phyloP scores from a whole-genome alignment of 2,888 invertebrate genomes.

The Ischnura elegans region DNA sequence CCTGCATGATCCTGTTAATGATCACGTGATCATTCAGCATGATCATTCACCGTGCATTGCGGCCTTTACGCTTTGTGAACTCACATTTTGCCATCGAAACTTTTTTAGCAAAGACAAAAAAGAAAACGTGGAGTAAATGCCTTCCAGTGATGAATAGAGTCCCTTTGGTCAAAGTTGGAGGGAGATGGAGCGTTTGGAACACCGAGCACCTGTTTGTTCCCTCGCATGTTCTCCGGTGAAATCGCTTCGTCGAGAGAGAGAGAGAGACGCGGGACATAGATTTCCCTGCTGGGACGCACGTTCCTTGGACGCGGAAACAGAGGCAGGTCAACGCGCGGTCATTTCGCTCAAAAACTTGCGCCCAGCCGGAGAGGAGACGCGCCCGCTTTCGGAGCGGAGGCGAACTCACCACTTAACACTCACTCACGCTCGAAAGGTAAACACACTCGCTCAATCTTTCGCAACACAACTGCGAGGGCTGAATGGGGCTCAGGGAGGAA shows the following conservation, averaged over 20 bases:
- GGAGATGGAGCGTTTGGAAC: background rate
- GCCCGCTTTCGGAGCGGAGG: background rate
- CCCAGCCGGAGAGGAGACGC: background rate
- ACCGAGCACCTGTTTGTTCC: background rate
- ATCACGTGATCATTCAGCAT: too few relatives aligned
- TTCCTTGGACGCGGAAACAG: background rate
- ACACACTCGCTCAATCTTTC: background rate
- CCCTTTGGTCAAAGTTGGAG: background rate
- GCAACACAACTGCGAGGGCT: background rate
- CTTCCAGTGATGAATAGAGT: background rate
- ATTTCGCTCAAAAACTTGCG: background rate
- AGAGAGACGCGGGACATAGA: background rate
- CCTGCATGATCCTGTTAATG: too few relatives aligned
- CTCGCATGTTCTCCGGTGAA: background rate
- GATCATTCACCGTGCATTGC: too few relatives aligned
- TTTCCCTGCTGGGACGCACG: background rate
- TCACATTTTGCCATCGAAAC: too few relatives aligned
- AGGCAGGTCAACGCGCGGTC: constrained; percentile 13
- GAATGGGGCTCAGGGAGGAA: background rate
- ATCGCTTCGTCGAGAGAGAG: background rate
- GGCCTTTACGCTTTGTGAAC: too few relatives aligned
- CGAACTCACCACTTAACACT: background rate
- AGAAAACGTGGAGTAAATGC: too few relatives aligned
- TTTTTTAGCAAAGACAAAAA: too few relatives aligned
- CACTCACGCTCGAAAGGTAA: background rate